Conservation (phyloP, 2,888 invertebrate species). For the Beris chalybata region DNA sequence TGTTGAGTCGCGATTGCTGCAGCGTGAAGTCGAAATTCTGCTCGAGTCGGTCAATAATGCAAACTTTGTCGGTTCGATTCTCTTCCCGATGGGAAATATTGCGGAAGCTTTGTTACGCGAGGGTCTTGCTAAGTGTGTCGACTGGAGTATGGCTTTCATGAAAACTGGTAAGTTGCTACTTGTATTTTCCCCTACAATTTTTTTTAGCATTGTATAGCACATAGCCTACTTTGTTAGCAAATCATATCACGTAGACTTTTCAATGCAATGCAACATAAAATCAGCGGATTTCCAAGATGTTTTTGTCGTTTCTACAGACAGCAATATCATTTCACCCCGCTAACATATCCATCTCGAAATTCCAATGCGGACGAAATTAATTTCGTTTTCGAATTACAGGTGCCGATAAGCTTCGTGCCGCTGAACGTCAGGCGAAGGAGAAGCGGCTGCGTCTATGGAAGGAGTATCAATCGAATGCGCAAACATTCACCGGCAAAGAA, state of each 20-base stretch:
- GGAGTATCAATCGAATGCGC: conserved; percentile 78
- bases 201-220: conserved; percentile 35
- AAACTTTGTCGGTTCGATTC: conserved; percentile 90
- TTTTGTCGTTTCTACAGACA: conserved; percentile 38
- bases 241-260: conserved; percentile 23
- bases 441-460: conserved; percentile 87
- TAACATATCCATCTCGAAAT: conserved; percentile 41
- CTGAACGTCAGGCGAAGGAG: conserved; percentile 87
- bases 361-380: not conserved
- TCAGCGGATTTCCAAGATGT: conserved; percentile 50
- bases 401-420: conserved; percentile 78
- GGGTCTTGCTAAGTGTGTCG: conserved; percentile 92
- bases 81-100: conserved; percentile 92
- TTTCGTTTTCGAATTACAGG: conserved; percentile 55
- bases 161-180: conserved; percentile 60
- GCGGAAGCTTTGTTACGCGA: conserved; percentile 87
- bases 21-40: conserved; percentile 86
- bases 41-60: conserved; percentile 91
- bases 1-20: conserved; percentile 87
- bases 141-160: conserved; percentile 87
- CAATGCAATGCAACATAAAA: conserved; percentile 39
- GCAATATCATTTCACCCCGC: conserved; percentile 55
- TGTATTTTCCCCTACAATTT: conserved; percentile 1
- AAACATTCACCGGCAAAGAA: conserved; percentile 73
- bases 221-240: conserved; percentile 11